Evolutionary conservation across 2,888 invertebrate species (phyloP), one percentile per base, ranked within the genome.

Genomic region (Lasioglossum villosulum): DNA sequence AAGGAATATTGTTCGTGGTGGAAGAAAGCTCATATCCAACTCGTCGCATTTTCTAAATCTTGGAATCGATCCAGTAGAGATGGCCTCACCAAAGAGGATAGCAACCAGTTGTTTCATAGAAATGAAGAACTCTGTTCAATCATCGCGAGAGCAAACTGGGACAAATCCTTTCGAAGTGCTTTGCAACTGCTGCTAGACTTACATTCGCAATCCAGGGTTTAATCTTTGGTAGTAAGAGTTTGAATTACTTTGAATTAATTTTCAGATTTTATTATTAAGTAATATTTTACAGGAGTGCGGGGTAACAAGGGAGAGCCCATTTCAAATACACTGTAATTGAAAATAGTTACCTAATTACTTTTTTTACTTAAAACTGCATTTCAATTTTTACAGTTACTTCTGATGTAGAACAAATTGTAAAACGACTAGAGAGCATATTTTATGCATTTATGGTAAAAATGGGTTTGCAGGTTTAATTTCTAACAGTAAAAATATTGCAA

Each of bases 41-140:
- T 75, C 39, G 52, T 42, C 75, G 88, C 80, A 83, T 88, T 89
- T 89, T 89, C 89, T 89, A 89, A 89, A 83, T 76, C 86, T 84
- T 85, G 84, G 66, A 75, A 88, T 79, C 81, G 80, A 86, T 89
- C 82, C 75, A 75, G 68, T 14, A 45, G 42, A 27, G 71, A 45
- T 23, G 66, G 56, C 45, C 30, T n/a, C 34, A n/a, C 27, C 59
- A 56, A 42, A 63, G 34, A 27, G 66, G 42, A 48, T 74, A 63
- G 56, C 71, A 23, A 56, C 56, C 63, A 30, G 56, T 19, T 42
- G 19, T 68, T 42, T n/a, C 59, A 73, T 34, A 23, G 75, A 52
- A 68, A 75, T 45, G 75, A 73, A 39, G 81, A 86, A 84, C 79
- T 75, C 19, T 19, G 37, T 30, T 23, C 71, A 72, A 81, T 77